These are phyloP conservation scores for Eurytoma adleriae DNA, from an alignment of 2,888 invertebrate species.

Conservation along the genomic window DNA sequence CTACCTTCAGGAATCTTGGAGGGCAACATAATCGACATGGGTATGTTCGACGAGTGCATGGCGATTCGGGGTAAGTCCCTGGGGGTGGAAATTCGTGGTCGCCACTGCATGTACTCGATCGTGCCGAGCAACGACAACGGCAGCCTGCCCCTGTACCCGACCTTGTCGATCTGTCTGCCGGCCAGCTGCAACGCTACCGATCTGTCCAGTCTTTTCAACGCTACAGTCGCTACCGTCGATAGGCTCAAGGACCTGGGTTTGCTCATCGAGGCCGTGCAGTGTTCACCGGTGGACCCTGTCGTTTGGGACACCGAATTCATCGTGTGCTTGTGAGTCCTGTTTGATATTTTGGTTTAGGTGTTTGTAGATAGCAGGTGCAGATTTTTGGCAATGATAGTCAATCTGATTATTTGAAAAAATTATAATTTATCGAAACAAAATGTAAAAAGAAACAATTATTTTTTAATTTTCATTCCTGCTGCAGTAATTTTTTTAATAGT, in stretches of 20 bases:
- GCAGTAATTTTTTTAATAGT: too few relatives aligned
- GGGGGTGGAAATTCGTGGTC: constrained; percentile 71
- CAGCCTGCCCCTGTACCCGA: constrained; percentile 64
- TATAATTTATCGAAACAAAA: too few relatives aligned
- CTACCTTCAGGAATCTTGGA: constrained; percentile 75
- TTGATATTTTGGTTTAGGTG: neutral
- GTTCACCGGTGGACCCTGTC: constrained; percentile 49
- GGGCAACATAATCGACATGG: constrained; percentile 75
- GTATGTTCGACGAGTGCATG: constrained; percentile 76
- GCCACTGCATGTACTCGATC: constrained; percentile 73
- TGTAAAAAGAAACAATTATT: too few relatives aligned
- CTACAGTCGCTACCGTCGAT: constrained; percentile 9
- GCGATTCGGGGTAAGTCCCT: constrained; percentile 59
- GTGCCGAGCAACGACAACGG: constrained; percentile 61
- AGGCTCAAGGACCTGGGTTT: neutral
- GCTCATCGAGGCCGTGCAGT: constrained; percentile 31
- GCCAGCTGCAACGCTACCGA: constrained; percentile 72
- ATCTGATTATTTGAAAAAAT: too few relatives aligned
- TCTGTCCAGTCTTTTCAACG: constrained; percentile 59
- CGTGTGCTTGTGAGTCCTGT: constrained; percentile 56
- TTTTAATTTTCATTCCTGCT: too few relatives aligned
- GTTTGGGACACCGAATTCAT: constrained; percentile 59
- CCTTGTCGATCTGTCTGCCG: constrained; percentile 75
- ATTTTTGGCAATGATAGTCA: too few relatives aligned
- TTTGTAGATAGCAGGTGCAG: too few relatives aligned